These are phyloP conservation scores for Drosophila setifemur DNA, from an alignment of 1,140 invertebrate species.

Conservation along the genomic window DNA sequence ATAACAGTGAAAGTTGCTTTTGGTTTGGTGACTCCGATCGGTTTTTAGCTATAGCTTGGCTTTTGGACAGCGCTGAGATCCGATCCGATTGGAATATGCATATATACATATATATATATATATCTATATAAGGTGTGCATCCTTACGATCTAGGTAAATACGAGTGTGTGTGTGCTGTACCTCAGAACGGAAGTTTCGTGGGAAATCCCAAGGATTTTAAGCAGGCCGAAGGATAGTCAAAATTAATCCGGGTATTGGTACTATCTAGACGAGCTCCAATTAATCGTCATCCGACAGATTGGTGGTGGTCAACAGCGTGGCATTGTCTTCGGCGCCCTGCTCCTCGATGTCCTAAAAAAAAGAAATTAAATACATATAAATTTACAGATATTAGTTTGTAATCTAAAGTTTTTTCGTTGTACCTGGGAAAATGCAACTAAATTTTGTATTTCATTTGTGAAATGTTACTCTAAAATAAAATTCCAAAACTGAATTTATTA, in stretches of 20 bases:
- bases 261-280: conserved; percentile 21
- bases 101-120: too few species aligned
- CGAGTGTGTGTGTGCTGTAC: background rate
- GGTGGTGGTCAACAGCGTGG: conserved; percentile 75
- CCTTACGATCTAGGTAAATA: conserved; percentile 1
- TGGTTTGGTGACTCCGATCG: conserved; percentile 10
- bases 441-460: too few species aligned
- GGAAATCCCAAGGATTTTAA: conserved; percentile 3
- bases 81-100: background rate
- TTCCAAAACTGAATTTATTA: too few species aligned
- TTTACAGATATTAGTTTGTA: too few species aligned
- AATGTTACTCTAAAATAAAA: too few species aligned
- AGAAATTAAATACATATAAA: background rate
- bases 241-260: background rate
- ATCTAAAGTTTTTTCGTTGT: too few species aligned
- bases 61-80: conserved; percentile 20
- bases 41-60: conserved; percentile 32
- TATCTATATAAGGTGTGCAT: too few species aligned
- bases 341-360: conserved; percentile 72
- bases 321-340: conserved; percentile 77
- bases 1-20: conserved; percentile 61
- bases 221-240: background rate
- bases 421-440: too few species aligned
- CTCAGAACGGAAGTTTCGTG: conserved; percentile 2
- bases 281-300: conserved; percentile 81